These are phyloP conservation scores for Actinia tenebrosa DNA, from an alignment of 64 coral and sea anemone species.

Conservation along the genomic window DNA sequence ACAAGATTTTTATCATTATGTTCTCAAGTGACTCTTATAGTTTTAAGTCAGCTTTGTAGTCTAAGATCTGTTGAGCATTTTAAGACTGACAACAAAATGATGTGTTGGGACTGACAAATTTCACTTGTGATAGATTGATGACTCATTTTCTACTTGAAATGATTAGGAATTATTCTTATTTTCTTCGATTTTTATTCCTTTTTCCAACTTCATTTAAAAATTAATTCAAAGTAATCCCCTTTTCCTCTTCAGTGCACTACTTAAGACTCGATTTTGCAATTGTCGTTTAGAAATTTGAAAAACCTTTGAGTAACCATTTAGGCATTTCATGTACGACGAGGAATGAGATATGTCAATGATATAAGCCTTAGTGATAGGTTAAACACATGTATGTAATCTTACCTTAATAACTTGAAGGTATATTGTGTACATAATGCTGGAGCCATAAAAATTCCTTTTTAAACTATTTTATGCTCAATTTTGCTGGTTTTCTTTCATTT, in stretches of 20 bases:
- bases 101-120: no score
- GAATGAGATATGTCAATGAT: background rate
- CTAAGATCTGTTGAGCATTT: no score
- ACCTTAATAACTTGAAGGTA: background rate
- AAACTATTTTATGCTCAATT: background rate
- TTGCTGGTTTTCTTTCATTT: background rate
- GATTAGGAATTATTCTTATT: no score
- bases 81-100: no score
- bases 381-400: background rate
- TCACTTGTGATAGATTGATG: no score
- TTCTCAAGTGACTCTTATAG: background rate
- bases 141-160: no score
- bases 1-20: background rate
- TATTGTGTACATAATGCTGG: background rate
- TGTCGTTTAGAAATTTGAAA: background rate
- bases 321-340: background rate
- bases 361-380: background rate
- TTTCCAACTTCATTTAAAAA: background rate
- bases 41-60: no score
- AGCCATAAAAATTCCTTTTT: background rate
- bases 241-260: background rate
- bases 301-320: background rate
- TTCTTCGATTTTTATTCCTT: background rate
- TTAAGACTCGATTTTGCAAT: background rate
- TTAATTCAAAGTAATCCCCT: background rate